Evolutionary conservation across 64 coral and sea anemone species (phyloP), one percentile per base, ranked within the genome.

Genomic region (Hydrozoanthus tunicans): DNA sequence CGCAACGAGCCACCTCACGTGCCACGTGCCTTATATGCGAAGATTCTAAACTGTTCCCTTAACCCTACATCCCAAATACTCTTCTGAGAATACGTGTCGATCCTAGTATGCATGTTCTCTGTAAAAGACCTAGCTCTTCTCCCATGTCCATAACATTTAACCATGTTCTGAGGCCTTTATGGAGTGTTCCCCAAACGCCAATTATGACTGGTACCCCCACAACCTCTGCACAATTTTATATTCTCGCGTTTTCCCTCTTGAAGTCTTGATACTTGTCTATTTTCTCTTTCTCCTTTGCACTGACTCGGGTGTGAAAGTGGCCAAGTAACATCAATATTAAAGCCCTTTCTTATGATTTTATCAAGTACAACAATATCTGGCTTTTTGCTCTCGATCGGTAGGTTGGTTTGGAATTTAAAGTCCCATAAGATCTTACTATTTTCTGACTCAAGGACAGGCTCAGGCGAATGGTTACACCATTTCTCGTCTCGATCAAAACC

Each of bases 341-440:
- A 73, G 53, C 86, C 56, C 55, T 70, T 74, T 89, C 86, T 89
- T 20, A 26, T 58, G 72, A 59, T 70, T 73, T 89, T 89, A 17
- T 77, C 69, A 76, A 89, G 86, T 9, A 90, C 86, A 77, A 26
- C 58, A 77, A 90, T 77, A 43, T 90, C 70, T 90, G 86, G 86
- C 72, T 90, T 90, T 70, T 90, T 90, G 51, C 5, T 5, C 26
- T 89, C 86, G 51, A 77, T 59, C 58, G 53, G 69, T 23, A 74
- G 53, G 59, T 90, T 70, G 14, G 72, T 77, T 57, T 75, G 69
- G 86, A 90, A 55, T 60, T 81, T 81, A 62, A 90, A 90, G 72
- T 77, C 70, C 73, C 69, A 57, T 73, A 90, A 77, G 20, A 90
- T 75, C 11, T 75, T 75, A 75, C 72, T 75, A 75, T 51, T 75